These are phyloP conservation scores for Adelges cooleyi DNA, from an alignment of 1,140 invertebrate genomes.

Conservation along the genomic window DNA sequence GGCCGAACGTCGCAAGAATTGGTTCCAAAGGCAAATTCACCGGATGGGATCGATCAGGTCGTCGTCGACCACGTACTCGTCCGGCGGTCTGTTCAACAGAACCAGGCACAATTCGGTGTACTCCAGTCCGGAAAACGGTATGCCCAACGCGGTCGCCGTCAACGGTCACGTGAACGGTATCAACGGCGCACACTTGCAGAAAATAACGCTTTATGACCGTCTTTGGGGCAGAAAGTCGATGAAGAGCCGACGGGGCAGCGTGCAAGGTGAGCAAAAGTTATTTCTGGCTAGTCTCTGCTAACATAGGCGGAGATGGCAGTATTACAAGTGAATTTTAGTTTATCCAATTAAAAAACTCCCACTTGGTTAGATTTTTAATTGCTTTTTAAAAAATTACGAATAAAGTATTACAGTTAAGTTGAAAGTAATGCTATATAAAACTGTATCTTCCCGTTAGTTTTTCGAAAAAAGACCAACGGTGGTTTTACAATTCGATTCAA, in stretches of 20 bases:
- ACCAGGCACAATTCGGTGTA: slow-evolving; percentile 59
- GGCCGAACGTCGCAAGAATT: slow-evolving; percentile 70
- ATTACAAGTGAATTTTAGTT: too few species aligned
- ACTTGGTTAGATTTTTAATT: too few species aligned
- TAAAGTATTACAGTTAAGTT: too few species aligned
- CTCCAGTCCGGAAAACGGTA: slow-evolving; percentile 61
- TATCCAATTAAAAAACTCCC: too few species aligned
- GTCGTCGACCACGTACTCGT: slow-evolving; percentile 70
- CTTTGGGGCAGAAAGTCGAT: slow-evolving; percentile 66
- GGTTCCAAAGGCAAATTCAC: slow-evolving; percentile 70
- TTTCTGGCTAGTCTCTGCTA: too few species aligned
- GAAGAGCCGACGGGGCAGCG: slow-evolving; percentile 38
- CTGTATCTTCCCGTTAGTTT: too few species aligned
- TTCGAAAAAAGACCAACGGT: too few species aligned
- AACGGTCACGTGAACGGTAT: slow-evolving; percentile 36
- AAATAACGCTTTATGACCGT: slow-evolving; percentile 68
- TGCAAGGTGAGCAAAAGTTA: neutral
- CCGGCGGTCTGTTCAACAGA: slow-evolving; percentile 56
- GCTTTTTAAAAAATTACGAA: too few species aligned
- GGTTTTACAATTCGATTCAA: too few species aligned
- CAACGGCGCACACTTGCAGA: slow-evolving; percentile 40
- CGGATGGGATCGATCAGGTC: slow-evolving; percentile 69
- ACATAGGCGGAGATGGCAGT: too few species aligned
- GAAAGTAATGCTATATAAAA: too few species aligned
- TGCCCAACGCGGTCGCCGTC: slow-evolving; percentile 36